Base-by-base conservation (phyloP, 2,797 vertebrate genomes). In the Thunnus albacares region DNA sequence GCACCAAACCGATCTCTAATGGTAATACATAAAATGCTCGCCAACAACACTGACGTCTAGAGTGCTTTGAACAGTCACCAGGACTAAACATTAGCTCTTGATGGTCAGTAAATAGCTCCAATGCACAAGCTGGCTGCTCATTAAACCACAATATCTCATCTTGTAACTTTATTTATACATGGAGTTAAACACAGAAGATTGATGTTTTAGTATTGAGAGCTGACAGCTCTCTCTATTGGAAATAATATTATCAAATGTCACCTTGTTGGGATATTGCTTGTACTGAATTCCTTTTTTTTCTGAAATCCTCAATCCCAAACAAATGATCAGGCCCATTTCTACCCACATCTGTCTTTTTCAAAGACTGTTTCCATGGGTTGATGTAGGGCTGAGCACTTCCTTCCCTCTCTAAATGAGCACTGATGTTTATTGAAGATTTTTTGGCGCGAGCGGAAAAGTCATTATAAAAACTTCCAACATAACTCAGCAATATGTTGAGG, bases 401-500 rank as follows among this genome's bases (percentile, higher is more conserved):
- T 74, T 82, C 72, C 63, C 4, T 71, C 71, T 78, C 64, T 69
- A 80, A 87, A 86, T 70, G 62, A 87, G 86, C 65, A 18, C 62
- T 76, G 85, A 87, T 88, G 84, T 86, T 87, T 89, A 92, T 86
- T 86, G 80, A 85, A 84, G 56, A 89, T 86, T 76, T 85, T 90
- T 89, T 84, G 85, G 87, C 79, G 84, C 71, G 70, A 63, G 85
- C 65, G 9, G 56, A 89, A 89, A 86, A 89, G 85, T 89, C 80
- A 82, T 91, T 91, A 83, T 89, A 87, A 91, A 92, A 91, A 89
- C 85, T 87, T 90, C 84, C 81, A 85, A 89, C 84, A 94, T 91
- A 93, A 92, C 89, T 90, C 82, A 90, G 83, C 80, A 85, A 87
- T 91, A 90, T 89, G 83, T 92, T 81, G 79, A 86, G 87, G 87